These are phyloP conservation scores for Virgularia gustaviana DNA, from an alignment of 92 coral and sea anemone species.

Conservation along the genomic window DNA sequence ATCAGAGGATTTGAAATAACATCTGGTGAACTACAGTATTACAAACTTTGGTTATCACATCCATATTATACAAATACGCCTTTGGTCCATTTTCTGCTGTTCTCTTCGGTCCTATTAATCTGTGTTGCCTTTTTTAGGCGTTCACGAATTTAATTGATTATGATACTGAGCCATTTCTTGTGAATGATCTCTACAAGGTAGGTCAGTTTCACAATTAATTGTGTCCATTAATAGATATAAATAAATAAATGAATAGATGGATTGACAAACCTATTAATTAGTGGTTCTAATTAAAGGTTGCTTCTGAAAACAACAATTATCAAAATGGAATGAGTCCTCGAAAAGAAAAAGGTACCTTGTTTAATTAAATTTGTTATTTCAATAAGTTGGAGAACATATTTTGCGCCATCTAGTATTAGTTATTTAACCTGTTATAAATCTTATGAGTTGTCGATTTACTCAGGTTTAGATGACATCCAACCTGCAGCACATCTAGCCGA, in stretches of 20 bases:
- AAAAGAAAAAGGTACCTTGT: conserved; percentile 15
- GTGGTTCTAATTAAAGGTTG: neutral
- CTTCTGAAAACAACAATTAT: conserved; percentile 25
- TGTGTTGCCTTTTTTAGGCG: neutral
- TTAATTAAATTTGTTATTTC: neutral
- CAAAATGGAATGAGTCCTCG: conserved; percentile 12
- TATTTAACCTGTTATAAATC: too few relatives aligned
- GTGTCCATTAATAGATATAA: neutral
- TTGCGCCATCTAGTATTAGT: too few relatives aligned
- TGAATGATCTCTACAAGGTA: conserved; percentile 28
- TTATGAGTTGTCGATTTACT: too few relatives aligned
- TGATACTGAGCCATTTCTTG: conserved; percentile 17
- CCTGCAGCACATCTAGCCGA: neutral
- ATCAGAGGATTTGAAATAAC: too few relatives aligned
- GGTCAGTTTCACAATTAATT: neutral
- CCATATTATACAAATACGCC: neutral
- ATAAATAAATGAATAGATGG: too few relatives aligned
- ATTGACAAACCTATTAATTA: neutral
- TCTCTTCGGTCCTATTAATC: neutral
- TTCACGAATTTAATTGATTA: neutral
- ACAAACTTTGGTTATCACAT: too few relatives aligned
- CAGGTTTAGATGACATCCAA: too few relatives aligned
- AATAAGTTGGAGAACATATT: neutral
- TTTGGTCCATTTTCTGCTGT: neutral
- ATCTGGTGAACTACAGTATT: too few relatives aligned